A percentile compares a stretch with the other conserved stretches of the same genome.
These are phyloP conservation scores for Antheraea assamensis DNA, from an alignment of 2,888 invertebrate species.

Conservation along the genomic window DNA sequence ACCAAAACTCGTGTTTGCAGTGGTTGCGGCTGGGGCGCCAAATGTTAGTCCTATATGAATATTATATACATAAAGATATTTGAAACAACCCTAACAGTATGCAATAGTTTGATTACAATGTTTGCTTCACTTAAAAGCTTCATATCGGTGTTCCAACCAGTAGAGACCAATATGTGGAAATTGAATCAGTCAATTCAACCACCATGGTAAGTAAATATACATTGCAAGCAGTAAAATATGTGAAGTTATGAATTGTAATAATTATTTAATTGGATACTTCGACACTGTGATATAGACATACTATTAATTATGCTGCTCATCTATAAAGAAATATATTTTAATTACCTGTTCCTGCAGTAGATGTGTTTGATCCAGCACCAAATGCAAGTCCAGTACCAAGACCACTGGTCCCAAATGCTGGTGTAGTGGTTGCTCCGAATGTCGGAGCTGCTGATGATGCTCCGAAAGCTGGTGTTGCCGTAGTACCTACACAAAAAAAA, in stretches of 20 bases:
- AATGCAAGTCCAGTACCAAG: slow-evolving; percentile 64
- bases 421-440: slow-evolving; percentile 50
- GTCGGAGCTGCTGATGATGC: slow-evolving; percentile 43
- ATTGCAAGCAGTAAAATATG: too few relatives aligned
- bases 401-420: slow-evolving; percentile 48
- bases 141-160: too few relatives aligned
- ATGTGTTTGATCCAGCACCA: slow-evolving; percentile 55
- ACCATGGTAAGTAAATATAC: too few relatives aligned
- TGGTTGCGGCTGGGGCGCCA: slow-evolving; percentile 27
- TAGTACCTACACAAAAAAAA: slow-evolving; percentile 15
- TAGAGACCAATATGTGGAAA: too few relatives aligned
- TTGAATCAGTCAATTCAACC: too few relatives aligned
- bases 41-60: neutral
- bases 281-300: too few relatives aligned
- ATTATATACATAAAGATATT: neutral
- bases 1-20: slow-evolving; percentile 9
- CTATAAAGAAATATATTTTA: neutral
- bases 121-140: too few relatives aligned
- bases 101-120: too few relatives aligned
- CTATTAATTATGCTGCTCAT: too few relatives aligned
- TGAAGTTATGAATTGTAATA: too few relatives aligned
- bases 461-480: slow-evolving; percentile 41
- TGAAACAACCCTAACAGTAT: too few relatives aligned
- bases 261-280: too few relatives aligned
- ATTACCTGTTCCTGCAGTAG: slow-evolving; percentile 55